A percentile compares a stretch with the other conserved stretches of the same genome.
Evolutionary conservation across 1,140 invertebrate species (phyloP).

Genomic region (Philotrypesis tridentata): DNA sequence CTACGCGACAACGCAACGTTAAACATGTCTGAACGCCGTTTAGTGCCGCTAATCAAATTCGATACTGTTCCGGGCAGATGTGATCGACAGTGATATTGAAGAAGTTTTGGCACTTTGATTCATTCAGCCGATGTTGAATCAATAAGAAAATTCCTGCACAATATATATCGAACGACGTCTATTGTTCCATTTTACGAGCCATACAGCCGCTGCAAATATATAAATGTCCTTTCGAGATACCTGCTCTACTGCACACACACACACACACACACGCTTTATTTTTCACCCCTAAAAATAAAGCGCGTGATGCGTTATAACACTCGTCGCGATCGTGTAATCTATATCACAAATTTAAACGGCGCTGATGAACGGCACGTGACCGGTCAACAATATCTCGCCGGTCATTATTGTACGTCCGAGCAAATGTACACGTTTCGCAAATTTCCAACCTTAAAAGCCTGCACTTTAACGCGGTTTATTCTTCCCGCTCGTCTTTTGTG

Average conservation of each 20-base stretch:
- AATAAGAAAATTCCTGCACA: conserved; percentile 11
- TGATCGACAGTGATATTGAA: neutral
- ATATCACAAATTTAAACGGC: too few species aligned
- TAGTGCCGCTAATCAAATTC: too few species aligned
- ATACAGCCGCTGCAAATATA: neutral
- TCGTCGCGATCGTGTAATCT: too few species aligned
- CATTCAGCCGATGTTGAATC: neutral
- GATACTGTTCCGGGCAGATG: too few species aligned
- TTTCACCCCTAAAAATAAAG: neutral
- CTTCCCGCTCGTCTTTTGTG: neutral
- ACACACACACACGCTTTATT: neutral
- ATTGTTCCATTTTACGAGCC: conserved; percentile 5
- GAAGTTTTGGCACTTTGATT: neutral
- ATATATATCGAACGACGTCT: neutral
- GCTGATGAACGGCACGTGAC: too few species aligned
- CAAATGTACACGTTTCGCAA: neutral
- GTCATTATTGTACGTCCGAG: neutral
- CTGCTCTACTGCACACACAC: too few species aligned
- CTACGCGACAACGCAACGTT: too few species aligned
- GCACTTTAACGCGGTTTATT: conserved; percentile 3
- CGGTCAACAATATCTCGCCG: neutral
- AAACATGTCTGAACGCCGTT: too few species aligned
- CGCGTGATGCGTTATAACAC: neutral
- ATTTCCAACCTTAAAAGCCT: neutral
- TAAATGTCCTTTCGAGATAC: conserved; percentile 1